phyloP scores from a whole-genome alignment of 2,797 vertebrate species.

The Cyprinodon diabolis region DNA sequence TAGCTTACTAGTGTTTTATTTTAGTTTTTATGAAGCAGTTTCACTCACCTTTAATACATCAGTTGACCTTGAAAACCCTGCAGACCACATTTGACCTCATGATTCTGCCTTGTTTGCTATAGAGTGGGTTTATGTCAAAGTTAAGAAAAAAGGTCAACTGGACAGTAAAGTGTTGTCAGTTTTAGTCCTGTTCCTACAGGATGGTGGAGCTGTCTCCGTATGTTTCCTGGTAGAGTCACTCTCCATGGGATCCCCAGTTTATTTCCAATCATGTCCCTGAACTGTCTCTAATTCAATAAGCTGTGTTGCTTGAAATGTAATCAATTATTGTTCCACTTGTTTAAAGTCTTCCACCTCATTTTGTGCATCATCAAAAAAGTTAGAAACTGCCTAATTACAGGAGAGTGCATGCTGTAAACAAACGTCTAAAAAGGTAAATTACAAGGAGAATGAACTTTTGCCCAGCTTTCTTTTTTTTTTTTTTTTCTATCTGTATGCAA shows the following conservation, averaged over 20 bases:
- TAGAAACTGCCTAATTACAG: conserved; percentile 1
- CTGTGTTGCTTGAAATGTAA: background rate
- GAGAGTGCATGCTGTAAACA: background rate
- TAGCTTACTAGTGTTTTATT: no score
- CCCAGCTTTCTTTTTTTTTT: conserved; percentile 11
- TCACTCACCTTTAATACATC: no score
- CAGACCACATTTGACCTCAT: no score
- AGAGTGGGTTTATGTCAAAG: no score
- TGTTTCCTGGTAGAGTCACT: background rate
- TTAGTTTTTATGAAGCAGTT: no score
- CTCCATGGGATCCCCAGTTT: background rate
- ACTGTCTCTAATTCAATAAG: background rate
- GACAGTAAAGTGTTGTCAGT: background rate
- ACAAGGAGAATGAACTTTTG: background rate
- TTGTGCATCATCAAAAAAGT: background rate
- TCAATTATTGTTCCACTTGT: background rate
- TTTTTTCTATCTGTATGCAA: conserved; percentile 43
- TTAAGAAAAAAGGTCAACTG: no score
- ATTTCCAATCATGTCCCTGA: background rate
- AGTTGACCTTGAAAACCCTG: no score
- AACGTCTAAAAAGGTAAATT: background rate
- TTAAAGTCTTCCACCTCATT: background rate
- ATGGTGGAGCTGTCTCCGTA: background rate
- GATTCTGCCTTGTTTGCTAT: no score
- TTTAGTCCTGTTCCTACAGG: background rate